Evolutionary conservation across 1,140 invertebrate genomes (phyloP), one percentile per base, ranked within the genome.

Genomic region (Drosophila lini): DNA sequence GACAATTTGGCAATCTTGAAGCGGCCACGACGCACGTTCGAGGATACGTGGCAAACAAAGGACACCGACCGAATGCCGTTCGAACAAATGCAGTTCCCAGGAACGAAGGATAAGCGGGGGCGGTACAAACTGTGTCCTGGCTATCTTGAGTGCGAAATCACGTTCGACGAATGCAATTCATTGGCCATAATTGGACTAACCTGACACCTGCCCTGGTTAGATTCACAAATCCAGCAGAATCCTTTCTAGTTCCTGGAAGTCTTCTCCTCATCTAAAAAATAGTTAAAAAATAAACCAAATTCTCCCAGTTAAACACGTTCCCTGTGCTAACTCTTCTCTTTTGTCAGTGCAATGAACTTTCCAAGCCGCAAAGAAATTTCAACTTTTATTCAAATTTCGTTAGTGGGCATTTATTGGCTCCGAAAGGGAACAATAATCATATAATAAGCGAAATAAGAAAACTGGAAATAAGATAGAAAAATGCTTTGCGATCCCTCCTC

Each of bases 61-160:
- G 59, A 69, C 47, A 55, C 25, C 32, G 32, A 42, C 9, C 11
- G 60, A 22, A 52, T 74, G 55, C 42, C 15, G 45, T 86, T 86
- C 71, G 28, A 56, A 75, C 74, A 78, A 65, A 61, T 73, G 55
- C 50, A 34, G 45, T 86, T 86, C 83, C 61, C 38, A 36, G 83
- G 82, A 88, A 45, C 38, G 22, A 73, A 65, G 48, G 42, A 62
- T 68, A 40, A 25, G 22, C 16, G 38, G 31, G 25, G 63, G 47
- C 40, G 74, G 7, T 8, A 52, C 16, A 19, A n/a, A 67, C 34
- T 40, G 62, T 31, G 60, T 40, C 74, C 44, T 52, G 19, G 44
- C 71, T 89, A 88, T 88, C 84, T 88, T 75, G 69, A 80, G 74
- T 78, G 68, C 48, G 80, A 88, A 88, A 88, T 88, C 84, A 88